phyloP scores from a whole-genome alignment of 2,797 vertebrate species.

The Manis crassicaudata region DNA sequence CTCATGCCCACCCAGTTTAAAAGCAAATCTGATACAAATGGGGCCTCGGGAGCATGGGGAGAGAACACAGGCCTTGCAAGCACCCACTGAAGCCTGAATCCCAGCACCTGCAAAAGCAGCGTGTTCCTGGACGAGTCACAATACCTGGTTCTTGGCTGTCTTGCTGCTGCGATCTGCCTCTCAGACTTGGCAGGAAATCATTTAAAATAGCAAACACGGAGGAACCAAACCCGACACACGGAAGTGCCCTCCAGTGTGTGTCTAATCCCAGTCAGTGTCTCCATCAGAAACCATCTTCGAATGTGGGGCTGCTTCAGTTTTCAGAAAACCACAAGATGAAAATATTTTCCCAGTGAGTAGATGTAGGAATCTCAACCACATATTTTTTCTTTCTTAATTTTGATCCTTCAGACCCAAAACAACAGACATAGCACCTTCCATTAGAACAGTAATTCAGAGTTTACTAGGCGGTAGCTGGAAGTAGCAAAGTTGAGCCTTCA shows the following conservation, averaged over 20 bases:
- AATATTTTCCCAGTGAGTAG: neutral
- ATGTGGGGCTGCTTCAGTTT: fast-evolving
- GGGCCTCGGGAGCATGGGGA: neutral
- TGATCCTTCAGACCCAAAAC: neutral
- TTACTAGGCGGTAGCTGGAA: fast-evolving
- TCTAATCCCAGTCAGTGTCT: neutral
- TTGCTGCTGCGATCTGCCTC: neutral
- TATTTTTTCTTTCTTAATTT: neutral
- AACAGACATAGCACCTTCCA: neutral
- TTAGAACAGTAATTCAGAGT: neutral
- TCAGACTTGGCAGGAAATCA: neutral
- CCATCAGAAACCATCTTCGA: neutral
- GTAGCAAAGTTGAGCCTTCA: neutral
- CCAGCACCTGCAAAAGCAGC: fast-evolving
- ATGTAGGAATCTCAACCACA: neutral
- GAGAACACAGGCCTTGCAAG: fast-evolving
- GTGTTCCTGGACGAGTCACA: neutral
- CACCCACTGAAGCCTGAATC: neutral
- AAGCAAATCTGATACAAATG: neutral
- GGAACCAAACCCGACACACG: neutral
- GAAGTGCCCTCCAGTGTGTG: fast-evolving
- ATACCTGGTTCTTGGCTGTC: neutral
- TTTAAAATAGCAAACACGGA: neutral
- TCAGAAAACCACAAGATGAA: neutral
- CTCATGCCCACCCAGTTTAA: neutral